Base-by-base conservation (phyloP, 1,140 invertebrate species). In the Lasaia peninsularis region DNA sequence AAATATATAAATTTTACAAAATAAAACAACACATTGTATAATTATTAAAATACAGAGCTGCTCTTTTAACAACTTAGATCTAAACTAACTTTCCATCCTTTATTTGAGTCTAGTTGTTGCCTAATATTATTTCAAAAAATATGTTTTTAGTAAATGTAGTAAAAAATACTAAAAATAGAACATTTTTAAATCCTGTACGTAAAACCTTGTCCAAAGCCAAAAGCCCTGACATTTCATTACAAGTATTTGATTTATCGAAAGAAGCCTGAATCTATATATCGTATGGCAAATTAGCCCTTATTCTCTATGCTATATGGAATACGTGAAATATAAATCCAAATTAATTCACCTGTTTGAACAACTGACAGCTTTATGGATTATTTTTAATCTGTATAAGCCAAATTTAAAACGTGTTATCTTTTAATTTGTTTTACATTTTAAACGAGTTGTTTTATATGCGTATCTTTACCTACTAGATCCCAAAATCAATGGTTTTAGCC, bases 211-310 rank as follows among this genome's bases (percentile, higher is more conserved):
- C 65, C 52, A 62, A 57, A 60, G 56, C 67, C 64, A 67, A 67
- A 62, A 67, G 68, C 62, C 62, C 63, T 61, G 75, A 78, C 74
- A 62, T 77, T 80, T 80, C 75, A 80, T 80, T 75, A 77, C 70
- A 74, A 78, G 65, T 73, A 73, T 77, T 73, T 80, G 77, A 80
- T 80, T 80, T 80, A 80, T 80, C 58, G 67, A 55, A 63, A 52
- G 56, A 63, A 54, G 62, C 66, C 53, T 62, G 60, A 65, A 34
- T 54, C 52, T 44, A 33, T 7, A 28, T 28, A 4, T 28, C 24
- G 24, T 7, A 28, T 28, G 2, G 4, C 5, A 28, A 28, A 28
- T 28, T 28, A 7, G 24, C 24, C 24, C 8, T 28, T 28, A 6
- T 6, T 28, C 24, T 6, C 3, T 5, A 28, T 7, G 24, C 5